Percentiles rank a stretch among this genome's conserved stretches.
Conservation (phyloP, 2,797 vertebrate species). For the Pogonophryne albipinna region DNA sequence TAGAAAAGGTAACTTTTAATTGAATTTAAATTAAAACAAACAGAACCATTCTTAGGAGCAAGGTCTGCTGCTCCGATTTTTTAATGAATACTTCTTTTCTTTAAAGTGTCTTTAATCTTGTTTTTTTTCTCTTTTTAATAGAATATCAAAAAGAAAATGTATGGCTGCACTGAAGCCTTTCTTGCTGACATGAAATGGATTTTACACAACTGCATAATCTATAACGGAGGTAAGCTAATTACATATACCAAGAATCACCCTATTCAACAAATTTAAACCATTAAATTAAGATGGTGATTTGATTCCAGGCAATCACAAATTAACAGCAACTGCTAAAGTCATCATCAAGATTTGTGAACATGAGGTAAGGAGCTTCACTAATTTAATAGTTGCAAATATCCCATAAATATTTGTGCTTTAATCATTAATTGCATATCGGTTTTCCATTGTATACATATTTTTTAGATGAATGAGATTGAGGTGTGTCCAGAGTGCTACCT, state of each 20-base stretch:
- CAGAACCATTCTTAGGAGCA: background rate
- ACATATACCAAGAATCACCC: background rate
- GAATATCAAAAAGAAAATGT: conserved; percentile 99
- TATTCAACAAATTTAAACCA: conserved; percentile 5
- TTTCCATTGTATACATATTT: conserved; percentile 47
- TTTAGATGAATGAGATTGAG: conserved; percentile 99
- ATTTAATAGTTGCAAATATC: background rate
- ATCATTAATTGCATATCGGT: background rate
- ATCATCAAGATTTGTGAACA: conserved; percentile 99
- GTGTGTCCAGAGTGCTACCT: conserved; percentile 99
- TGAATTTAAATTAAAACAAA: background rate
- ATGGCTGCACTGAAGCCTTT: conserved; percentile 98
- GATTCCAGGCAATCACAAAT: conserved; percentile 95
- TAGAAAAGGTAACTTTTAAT: conserved; percentile 92
- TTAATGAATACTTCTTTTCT: background rate
- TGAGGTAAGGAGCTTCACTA: conserved; percentile 86
- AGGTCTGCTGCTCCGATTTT: background rate
- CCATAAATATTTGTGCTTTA: background rate
- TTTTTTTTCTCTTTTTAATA: conserved; percentile 65
- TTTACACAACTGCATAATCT: conserved; percentile 99
- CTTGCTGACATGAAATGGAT: conserved; percentile 99
- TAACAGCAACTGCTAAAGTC: conserved; percentile 98
- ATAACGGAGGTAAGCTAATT: conserved; percentile 92
- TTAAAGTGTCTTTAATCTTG: conserved; percentile 21
- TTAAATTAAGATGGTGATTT: conserved; percentile 40